These are phyloP conservation scores for Drosophila erecta DNA, from an alignment of 1,140 invertebrate genomes.

Conservation along the genomic window DNA sequence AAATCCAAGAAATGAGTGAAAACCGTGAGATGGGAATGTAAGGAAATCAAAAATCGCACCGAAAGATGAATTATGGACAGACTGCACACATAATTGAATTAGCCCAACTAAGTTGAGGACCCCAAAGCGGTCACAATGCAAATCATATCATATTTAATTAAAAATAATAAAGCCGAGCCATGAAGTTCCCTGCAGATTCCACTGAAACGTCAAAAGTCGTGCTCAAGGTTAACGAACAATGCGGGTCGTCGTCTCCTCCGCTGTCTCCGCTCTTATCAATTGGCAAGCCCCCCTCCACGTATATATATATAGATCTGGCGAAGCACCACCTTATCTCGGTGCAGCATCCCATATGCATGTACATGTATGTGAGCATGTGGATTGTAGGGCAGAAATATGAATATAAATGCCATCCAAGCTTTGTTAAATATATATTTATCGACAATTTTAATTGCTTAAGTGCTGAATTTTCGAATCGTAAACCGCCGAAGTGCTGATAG, in stretches of 20 bases:
- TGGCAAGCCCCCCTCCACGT: slow-evolving; percentile 28
- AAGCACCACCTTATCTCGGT: slow-evolving; percentile 50
- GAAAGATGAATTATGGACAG: slow-evolving; percentile 19
- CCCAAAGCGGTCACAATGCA: slow-evolving; percentile 70
- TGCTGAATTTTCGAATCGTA: not conserved
- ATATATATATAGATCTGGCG: slow-evolving; percentile 43
- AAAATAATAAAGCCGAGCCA: slow-evolving; percentile 75
- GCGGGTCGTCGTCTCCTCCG: slow-evolving; percentile 22
- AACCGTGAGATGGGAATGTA: not conserved
- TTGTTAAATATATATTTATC: not conserved
- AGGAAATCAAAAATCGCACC: slow-evolving; percentile 10
- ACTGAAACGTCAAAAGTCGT: slow-evolving; percentile 61
- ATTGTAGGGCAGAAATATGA: not conserved
- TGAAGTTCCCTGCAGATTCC: slow-evolving; percentile 57
- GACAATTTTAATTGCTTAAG: not conserved
- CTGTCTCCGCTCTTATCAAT: slow-evolving; percentile 64
- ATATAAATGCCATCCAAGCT: not conserved
- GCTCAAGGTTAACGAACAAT: slow-evolving; percentile 75
- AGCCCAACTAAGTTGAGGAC: slow-evolving; percentile 57
- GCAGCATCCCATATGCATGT: slow-evolving; percentile 24
- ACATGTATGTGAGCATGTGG: slow-evolving; percentile 13
- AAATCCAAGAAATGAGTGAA: slow-evolving; percentile 7
- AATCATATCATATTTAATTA: slow-evolving; percentile 82
- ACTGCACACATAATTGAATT: slow-evolving; percentile 70
- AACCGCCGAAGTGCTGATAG: not conserved